These are phyloP conservation scores for Erythrolamprus reginae DNA, from an alignment of 2,113 vertebrate genomes.

Conservation along the genomic window DNA sequence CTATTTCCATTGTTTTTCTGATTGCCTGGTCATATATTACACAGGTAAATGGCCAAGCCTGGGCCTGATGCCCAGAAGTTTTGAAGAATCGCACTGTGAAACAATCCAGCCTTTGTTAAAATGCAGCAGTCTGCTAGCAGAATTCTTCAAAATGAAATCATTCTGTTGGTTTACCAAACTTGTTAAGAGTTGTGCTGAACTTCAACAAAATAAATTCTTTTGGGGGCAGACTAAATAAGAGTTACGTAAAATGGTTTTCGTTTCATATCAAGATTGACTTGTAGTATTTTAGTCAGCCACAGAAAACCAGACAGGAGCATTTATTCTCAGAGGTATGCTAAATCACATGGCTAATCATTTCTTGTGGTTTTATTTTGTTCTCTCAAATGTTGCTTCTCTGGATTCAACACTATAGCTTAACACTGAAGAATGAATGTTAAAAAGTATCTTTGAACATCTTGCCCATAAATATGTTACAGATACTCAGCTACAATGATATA, in stretches of 20 bases:
- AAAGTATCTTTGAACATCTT: not conserved
- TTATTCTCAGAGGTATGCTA: slow-evolving; percentile 20
- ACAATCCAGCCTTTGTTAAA: slow-evolving; percentile 82
- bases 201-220: slow-evolving; percentile 50
- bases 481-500: not conserved
- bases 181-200: slow-evolving; percentile 48
- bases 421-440: not conserved
- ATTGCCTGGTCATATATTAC: slow-evolving; percentile 69
- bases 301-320: slow-evolving; percentile 25
- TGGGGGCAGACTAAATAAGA: slow-evolving; percentile 53
- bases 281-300: not conserved
- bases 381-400: not conserved
- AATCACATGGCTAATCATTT: slow-evolving; percentile 21
- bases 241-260: slow-evolving; percentile 51
- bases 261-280: slow-evolving; percentile 45
- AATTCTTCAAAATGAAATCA: slow-evolving; percentile 46
- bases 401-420: not conserved
- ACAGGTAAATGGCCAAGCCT: slow-evolving; percentile 78
- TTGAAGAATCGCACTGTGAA: slow-evolving; percentile 71
- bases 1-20: slow-evolving; percentile 70
- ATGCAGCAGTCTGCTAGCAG: slow-evolving; percentile 71
- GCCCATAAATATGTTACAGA: not conserved
- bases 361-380: slow-evolving; percentile 25
- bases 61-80: slow-evolving; percentile 76
- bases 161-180: slow-evolving; percentile 56